phyloP scores from a whole-genome alignment of 2,113 vertebrate genomes.

The Protobothrops mucrosquamatus region DNA sequence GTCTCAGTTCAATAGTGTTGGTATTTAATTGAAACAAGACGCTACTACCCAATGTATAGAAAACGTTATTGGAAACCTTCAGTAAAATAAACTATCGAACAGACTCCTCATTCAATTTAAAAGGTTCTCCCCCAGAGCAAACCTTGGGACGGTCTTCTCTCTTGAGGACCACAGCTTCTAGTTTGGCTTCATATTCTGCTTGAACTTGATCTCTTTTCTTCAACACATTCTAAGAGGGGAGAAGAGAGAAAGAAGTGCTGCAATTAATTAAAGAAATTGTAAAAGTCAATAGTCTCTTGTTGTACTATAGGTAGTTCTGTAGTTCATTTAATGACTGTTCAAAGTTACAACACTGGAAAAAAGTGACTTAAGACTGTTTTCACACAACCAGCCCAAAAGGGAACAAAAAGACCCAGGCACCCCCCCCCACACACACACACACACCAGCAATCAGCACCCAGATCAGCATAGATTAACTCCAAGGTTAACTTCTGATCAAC shows the following conservation, averaged over 20 bases:
- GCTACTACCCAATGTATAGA: neutral
- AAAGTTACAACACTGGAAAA: too few species aligned
- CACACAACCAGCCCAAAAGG: too few species aligned
- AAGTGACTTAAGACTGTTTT: too few species aligned
- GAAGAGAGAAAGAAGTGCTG: constrained; percentile 29
- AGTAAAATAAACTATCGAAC: neutral
- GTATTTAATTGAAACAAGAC: neutral
- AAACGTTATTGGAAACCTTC: neutral
- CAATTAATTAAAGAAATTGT: neutral
- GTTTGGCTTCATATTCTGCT: constrained; percentile 92
- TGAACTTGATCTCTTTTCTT: constrained; percentile 96
- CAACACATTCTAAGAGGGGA: constrained; percentile 80
- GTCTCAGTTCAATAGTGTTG: neutral
- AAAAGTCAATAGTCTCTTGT: neutral
- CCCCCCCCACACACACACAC: too few species aligned
- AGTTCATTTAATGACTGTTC: too few species aligned
- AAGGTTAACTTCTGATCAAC: too few species aligned
- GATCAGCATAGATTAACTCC: too few species aligned
- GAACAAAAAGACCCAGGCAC: too few species aligned
- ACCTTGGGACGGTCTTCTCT: constrained; percentile 92
- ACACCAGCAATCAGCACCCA: too few species aligned
- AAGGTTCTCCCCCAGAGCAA: constrained; percentile 41
- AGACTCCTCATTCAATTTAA: neutral
- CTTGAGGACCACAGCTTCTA: constrained; percentile 86
- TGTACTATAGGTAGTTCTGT: neutral